phyloP scores from a whole-genome alignment of 1,140 invertebrate species.

The Macrotrachela quadricornifera region DNA sequence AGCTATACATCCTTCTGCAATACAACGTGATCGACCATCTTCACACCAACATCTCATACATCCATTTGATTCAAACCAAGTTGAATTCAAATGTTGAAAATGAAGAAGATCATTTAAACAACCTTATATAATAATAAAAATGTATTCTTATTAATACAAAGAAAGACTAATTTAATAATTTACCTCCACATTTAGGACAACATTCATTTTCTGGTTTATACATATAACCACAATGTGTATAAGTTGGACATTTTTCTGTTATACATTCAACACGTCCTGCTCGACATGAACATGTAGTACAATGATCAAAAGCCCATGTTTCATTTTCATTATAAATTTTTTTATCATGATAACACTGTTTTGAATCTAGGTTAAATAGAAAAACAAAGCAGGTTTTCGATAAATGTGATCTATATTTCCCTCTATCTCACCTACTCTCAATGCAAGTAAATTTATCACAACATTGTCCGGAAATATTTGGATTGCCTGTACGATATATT shows the following conservation, averaged over 20 bases:
- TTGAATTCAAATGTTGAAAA: slow-evolving; percentile 30
- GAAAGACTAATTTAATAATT: not conserved
- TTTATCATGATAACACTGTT: no score
- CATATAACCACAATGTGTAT: slow-evolving; percentile 23
- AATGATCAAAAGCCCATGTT: slow-evolving; percentile 22
- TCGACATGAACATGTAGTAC: slow-evolving; percentile 30
- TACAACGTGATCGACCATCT: slow-evolving; percentile 33
- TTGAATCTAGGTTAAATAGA: no score
- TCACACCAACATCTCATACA: slow-evolving; percentile 37
- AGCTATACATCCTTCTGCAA: slow-evolving; percentile 33
- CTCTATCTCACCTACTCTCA: no score
- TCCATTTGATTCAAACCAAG: slow-evolving; percentile 35
- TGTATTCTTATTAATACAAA: not conserved
- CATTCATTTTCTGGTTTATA: slow-evolving; percentile 30
- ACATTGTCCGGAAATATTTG: no score
- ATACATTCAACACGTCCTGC: slow-evolving; percentile 28
- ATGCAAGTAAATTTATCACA: no score
- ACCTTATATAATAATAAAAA: slow-evolving; percentile 12
- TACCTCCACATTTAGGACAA: slow-evolving; percentile 34
- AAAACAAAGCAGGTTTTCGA: no score
- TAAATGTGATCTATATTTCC: no score
- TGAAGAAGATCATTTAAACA: slow-evolving; percentile 27
- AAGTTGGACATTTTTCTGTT: slow-evolving; percentile 18
- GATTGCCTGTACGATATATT: no score
- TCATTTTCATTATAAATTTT: slow-evolving; percentile 14